Base-by-base conservation (phyloP, 2,888 invertebrate genomes). In the Macaria notata region DNA sequence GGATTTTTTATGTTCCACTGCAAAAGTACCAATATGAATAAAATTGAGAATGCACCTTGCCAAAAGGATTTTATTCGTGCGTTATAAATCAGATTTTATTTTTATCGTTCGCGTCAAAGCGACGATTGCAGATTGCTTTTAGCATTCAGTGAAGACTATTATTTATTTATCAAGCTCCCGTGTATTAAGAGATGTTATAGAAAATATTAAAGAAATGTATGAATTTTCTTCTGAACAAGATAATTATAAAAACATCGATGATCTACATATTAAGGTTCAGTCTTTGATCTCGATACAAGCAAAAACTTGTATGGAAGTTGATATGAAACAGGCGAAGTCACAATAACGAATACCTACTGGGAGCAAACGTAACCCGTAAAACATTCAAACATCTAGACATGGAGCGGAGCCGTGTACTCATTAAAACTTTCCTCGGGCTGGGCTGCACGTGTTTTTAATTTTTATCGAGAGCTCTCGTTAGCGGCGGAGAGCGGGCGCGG, bases 401-500 rank as follows among this genome's bases (percentile, higher is more conserved):
- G 48, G 39, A 45, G 43, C 33, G 72, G 73, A 75, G 73, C 81
- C 83, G 83, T 84, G 86, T 86, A 83, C 84, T 90, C 91, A 91
- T 91, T 91, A 91, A 91, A 91, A 91, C 83, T 91, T 91, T 91
- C 89, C 89, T 91, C 86, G 83, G 88, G 81, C 86, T 83, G 84
- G 83, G 86, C 83, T 87, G 90, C 90, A 90, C 90, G 89, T 91
- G 91, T 91, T 91, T 91, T 91, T 91, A 91, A 90, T 91, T 91
- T 91, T 90, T 91, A 91, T 91, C 90, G 91, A 91, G 90, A 90
- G 89, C 86, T 76, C 90, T 91, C 84, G 77, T 88, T 86, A 79
- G 67, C 72, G 48, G 46, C 19, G 19, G 66, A 64, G 70, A 29
- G 30, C 49, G 44, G 56, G 51, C 19, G 19, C 56, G 62, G 76